Percentiles rank a stretch among this genome's conserved stretches.
Evolutionary conservation across 2,797 vertebrate genomes (phyloP).

Genomic region (Anomalospiza imberbis): DNA sequence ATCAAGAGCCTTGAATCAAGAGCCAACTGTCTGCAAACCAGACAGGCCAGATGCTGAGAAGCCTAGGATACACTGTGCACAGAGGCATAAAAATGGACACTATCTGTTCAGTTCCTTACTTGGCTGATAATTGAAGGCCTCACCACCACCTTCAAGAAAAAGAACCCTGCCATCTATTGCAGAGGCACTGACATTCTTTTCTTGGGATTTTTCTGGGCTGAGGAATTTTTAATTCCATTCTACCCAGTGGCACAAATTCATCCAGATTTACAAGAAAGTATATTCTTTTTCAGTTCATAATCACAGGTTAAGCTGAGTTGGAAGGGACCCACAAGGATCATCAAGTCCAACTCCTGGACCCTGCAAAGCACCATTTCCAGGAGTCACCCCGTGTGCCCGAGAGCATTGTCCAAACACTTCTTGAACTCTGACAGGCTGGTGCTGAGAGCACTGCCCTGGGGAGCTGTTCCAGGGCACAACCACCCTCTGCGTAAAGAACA

Average conservation of each 20-base stretch:
- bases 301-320: not conserved
- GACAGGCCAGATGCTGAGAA: not conserved
- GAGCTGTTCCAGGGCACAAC: not conserved
- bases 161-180: not conserved
- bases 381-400: fast-evolving
- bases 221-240: not conserved
- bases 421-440: not conserved
- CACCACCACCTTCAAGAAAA: not conserved
- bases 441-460: not conserved
- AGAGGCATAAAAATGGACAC: not conserved
- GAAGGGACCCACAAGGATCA: not conserved
- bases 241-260: not conserved
- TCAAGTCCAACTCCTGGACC: not conserved
- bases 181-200: not conserved
- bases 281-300: not conserved
- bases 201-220: not conserved
- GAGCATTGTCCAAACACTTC: not conserved
- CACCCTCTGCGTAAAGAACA: not conserved
- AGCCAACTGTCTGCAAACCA: not conserved
- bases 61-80: not conserved
- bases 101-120: not conserved
- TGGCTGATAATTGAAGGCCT: not conserved
- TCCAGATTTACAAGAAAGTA: not conserved
- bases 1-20: not conserved
- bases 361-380: not conserved